Base-by-base conservation (phyloP, 2,797 vertebrate genomes). In the Meriones psammophilus region DNA sequence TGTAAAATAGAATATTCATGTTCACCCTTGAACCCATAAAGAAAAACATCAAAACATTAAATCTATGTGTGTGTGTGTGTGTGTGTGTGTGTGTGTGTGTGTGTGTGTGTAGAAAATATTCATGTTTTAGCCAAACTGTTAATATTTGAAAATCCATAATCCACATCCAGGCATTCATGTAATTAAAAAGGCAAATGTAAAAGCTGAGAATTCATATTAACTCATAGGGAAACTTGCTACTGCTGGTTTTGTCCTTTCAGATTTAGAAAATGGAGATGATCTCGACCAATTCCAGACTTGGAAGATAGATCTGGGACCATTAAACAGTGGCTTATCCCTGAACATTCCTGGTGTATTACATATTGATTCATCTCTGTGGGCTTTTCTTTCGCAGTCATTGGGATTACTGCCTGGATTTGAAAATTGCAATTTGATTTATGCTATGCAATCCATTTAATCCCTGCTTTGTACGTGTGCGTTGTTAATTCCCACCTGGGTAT, bases 401-500 rank as follows among this genome's bases (percentile, higher is more conserved):
- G 60, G 85, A 92, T 73, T 81, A 46, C 79, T 92, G 36, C 33
- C 94, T 93, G 24, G 1, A 73, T 88, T 96, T 95, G 95, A 94
- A 92, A 95, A 95, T 1, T 74, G 36, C 89, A 96, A 88, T 94
- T 96, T 90, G 0, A 95, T 97, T 95, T 97, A 94, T 91, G 81
- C 81, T 94, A 94, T 93, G 95, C 96, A 97, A 96, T 97, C 96
- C 94, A 97, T 79, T 95, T 79, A 94, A 89, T 95, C 69, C 74
- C 77, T 86, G 36, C 83, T 86, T 84, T 91, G 13, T 84, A 91
- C 96, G 73, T 89, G 68, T 97, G 79, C 92, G 69, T 78, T 91
- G 56, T 69, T 69, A 88, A 96, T 93, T 98, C 62, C 87, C 66
- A 98, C 97, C 94, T 97, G 95, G 76, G 94, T 96, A 93, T 96